Evolutionary conservation across 2,888 invertebrate species (phyloP).

Genomic region (Tetheella fluctuosa): DNA sequence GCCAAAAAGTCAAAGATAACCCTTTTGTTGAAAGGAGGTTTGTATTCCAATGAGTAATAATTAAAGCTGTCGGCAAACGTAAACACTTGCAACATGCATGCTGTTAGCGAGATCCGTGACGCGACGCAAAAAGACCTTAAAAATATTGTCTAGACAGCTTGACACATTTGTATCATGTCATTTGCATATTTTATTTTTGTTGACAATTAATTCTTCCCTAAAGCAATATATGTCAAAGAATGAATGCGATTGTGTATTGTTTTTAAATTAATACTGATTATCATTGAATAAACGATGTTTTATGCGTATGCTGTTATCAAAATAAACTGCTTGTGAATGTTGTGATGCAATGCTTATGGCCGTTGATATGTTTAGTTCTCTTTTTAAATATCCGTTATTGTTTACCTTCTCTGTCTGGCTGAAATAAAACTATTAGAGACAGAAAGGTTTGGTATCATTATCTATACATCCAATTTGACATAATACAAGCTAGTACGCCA

Average conservation of each 20-base stretch:
- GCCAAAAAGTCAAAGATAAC: too few species aligned
- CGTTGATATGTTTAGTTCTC: background rate
- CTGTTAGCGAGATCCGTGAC: background rate
- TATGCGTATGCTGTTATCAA: background rate
- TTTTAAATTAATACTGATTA: constrained; percentile 7
- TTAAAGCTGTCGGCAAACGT: background rate
- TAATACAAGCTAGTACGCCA: too few species aligned
- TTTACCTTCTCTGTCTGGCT: too few species aligned
- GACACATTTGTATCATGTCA: constrained; percentile 11
- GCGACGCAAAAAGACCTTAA: background rate
- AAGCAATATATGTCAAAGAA: background rate
- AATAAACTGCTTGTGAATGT: background rate
- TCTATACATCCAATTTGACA: too few species aligned
- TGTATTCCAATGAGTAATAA: background rate
- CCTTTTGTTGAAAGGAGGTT: too few species aligned
- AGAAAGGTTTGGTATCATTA: too few species aligned
- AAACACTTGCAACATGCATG: too few species aligned
- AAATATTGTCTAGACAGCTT: background rate
- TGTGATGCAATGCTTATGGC: background rate
- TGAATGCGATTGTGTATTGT: background rate
- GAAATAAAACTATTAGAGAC: too few species aligned
- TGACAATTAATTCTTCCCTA: background rate
- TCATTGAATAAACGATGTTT: constrained; percentile 2
- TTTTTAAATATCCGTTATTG: too few species aligned
- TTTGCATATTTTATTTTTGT: background rate